Conservation (phyloP, 2,113 vertebrate species). For the Telmatochromis sp. region DNA sequence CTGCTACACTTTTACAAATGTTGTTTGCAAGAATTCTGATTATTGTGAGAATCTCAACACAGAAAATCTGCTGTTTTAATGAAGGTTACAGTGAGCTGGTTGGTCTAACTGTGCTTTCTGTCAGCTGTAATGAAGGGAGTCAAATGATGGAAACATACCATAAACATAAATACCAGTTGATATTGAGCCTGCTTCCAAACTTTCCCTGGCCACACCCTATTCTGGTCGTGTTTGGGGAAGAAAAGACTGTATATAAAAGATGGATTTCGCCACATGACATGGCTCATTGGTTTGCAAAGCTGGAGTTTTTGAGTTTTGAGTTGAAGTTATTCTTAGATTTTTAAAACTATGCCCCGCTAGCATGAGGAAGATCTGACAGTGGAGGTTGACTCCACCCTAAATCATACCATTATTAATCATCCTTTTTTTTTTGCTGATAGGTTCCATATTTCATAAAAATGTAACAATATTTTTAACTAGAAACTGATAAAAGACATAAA, state of each 20-base stretch:
- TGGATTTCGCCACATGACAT: accelerated
- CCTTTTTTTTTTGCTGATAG: not conserved
- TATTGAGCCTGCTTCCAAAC: not conserved
- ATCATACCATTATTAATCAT: not conserved
- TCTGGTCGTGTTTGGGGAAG: not conserved
- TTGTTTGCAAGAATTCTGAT: not conserved
- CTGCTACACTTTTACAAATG: not conserved
- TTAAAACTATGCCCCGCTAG: not conserved
- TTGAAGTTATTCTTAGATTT: not conserved
- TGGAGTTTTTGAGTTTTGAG: not conserved
- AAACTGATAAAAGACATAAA: not conserved
- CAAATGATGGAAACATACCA: not conserved
- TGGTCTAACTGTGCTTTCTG: not conserved
- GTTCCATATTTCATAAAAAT: not conserved
- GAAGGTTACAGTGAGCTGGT: not conserved
- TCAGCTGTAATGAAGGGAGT: not conserved
- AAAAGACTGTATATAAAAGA: not conserved
- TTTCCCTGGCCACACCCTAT: not conserved
- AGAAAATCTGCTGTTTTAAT: not conserved
- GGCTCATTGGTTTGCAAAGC: not conserved
- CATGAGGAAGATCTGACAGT: not conserved
- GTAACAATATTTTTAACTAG: not conserved
- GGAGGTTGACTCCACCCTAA: not conserved
- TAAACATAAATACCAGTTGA: not conserved
- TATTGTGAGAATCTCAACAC: not conserved